A percentile compares a stretch with the other conserved stretches of the same genome.
Conservation (phyloP, 2,888 invertebrate species). For the Lasioglossum villosulum region DNA sequence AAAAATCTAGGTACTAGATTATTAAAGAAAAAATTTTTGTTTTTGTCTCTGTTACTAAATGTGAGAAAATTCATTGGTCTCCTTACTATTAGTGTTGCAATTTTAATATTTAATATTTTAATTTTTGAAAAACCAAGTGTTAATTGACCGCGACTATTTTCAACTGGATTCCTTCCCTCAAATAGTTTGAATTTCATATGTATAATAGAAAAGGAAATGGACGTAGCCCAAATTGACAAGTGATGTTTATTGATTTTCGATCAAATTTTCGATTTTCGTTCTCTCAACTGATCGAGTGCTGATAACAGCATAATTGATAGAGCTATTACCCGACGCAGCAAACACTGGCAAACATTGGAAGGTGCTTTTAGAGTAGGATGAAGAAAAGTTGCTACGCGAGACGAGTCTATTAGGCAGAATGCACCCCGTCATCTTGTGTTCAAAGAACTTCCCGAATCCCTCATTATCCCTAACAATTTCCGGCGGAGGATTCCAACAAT, state of each 20-base stretch:
- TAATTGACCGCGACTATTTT: too few species aligned
- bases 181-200: too few species aligned
- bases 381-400: neutral
- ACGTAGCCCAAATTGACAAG: neutral
- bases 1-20: too few species aligned
- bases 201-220: too few species aligned
- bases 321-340: neutral
- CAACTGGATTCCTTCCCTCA: too few species aligned
- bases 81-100: too few species aligned
- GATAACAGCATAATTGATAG: neutral
- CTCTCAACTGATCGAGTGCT: neutral
- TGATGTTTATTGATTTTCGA: neutral
- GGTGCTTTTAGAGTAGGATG: neutral
- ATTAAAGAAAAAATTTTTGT: too few species aligned
- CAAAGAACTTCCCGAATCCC: conserved; percentile 33
- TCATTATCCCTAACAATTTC: conserved; percentile 60
- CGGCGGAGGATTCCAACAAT: conserved; percentile 32
- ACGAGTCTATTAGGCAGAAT: conserved; percentile 43
- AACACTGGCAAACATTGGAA: neutral
- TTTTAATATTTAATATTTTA: too few species aligned
- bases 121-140: too few species aligned
- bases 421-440: conserved; percentile 29
- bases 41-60: too few species aligned
- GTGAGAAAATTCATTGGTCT: too few species aligned
- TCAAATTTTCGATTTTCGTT: neutral